A percentile compares a stretch with the other conserved stretches of the same genome.
Conservation (phyloP, 2,888 invertebrate species). For the Monoplex corrugatus region DNA sequence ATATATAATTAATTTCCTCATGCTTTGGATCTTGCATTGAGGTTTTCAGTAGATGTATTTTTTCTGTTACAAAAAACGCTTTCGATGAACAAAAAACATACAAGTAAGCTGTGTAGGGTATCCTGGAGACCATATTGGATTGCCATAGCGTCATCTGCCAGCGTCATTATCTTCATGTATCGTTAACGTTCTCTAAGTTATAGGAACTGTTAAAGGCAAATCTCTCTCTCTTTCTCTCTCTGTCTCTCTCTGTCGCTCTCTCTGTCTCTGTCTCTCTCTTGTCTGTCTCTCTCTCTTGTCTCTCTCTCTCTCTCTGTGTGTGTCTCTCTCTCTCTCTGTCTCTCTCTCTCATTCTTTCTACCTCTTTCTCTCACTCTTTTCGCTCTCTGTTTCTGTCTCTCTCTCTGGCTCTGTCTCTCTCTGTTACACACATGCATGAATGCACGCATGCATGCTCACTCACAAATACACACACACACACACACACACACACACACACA, state of each 20-base stretch:
- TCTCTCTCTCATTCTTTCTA: not conserved
- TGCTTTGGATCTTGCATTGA: too few relatives aligned
- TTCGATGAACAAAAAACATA: too few relatives aligned
- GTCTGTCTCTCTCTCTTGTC: not conserved
- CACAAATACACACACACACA: constrained; percentile 1
- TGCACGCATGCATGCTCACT: not conserved
- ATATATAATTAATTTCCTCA: too few relatives aligned
- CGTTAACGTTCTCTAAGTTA: too few relatives aligned
- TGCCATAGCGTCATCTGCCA: too few relatives aligned
- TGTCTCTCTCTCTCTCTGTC: not conserved
- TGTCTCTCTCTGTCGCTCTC: not conserved
- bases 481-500: constrained; percentile 34
- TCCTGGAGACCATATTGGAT: too few relatives aligned
- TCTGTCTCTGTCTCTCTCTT: not conserved
- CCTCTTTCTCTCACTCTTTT: not conserved
- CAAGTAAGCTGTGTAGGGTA: too few relatives aligned
- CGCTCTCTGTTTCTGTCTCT: not conserved
- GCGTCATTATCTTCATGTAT: too few relatives aligned
- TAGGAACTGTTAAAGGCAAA: too few relatives aligned
- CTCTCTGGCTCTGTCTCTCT: not conserved
- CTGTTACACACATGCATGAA: not conserved
- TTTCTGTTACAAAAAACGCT: too few relatives aligned
- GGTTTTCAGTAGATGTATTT: too few relatives aligned
- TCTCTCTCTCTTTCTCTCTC: not conserved
- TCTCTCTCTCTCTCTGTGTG: not conserved